These are phyloP conservation scores for Equus przewalskii DNA, from an alignment of 2,113 vertebrate genomes.

Conservation along the genomic window DNA sequence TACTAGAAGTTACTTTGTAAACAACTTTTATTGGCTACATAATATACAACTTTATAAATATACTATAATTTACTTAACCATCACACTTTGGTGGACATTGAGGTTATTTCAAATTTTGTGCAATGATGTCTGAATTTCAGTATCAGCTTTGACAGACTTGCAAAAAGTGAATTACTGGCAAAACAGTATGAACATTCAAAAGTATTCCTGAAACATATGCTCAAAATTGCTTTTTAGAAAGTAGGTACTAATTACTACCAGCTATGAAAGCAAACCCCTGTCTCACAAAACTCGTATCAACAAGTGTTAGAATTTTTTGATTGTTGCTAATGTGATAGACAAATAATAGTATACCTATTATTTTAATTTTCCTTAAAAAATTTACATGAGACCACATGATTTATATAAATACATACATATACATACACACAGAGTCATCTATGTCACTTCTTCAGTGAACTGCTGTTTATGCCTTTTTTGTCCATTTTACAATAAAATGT, in stretches of 20 bases:
- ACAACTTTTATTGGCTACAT: not conserved
- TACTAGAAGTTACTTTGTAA: slow-evolving; percentile 12
- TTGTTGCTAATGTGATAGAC: not conserved
- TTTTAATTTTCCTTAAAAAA: slow-evolving; percentile 25
- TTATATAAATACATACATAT: not conserved
- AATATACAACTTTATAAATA: slow-evolving; percentile 12
- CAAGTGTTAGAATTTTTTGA: not conserved
- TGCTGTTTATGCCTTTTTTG: not conserved
- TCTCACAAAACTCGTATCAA: not conserved
- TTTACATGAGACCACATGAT: not conserved
- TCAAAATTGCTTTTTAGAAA: slow-evolving; percentile 22
- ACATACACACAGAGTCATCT: not conserved
- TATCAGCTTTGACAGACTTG: not conserved
- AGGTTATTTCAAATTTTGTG: not conserved
- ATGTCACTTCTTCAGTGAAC: not conserved
- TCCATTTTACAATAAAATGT: slow-evolving; percentile 7
- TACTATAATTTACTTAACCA: not conserved
- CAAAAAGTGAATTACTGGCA: not conserved
- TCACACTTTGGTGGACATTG: not conserved
- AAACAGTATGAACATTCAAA: slow-evolving; percentile 43
- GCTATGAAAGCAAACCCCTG: not conserved
- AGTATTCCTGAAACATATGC: not conserved
- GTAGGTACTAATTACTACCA: not conserved
- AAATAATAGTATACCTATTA: not conserved
- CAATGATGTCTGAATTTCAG: not conserved